A percentile compares a stretch with the other conserved stretches of the same genome.
These are phyloP conservation scores for Alauda arvensis DNA, from an alignment of 2,797 vertebrate genomes.

Conservation along the genomic window DNA sequence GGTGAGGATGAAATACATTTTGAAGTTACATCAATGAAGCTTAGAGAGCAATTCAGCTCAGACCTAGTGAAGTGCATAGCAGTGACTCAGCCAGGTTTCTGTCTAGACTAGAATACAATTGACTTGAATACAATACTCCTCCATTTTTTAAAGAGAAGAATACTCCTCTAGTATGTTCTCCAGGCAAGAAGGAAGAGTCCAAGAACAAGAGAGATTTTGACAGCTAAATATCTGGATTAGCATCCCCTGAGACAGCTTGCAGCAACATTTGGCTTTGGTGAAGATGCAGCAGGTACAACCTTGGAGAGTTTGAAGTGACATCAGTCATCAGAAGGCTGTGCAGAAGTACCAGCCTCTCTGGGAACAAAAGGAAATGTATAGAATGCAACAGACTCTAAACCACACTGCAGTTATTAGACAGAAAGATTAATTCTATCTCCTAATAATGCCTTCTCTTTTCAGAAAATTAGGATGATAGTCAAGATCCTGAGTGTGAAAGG, in stretches of 20 bases:
- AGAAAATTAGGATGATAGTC: background rate
- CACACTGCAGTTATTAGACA: background rate
- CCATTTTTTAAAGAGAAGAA: background rate
- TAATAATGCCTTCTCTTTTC: background rate
- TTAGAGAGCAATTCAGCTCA: background rate
- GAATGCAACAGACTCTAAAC: background rate
- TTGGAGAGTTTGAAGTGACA: background rate
- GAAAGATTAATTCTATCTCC: background rate
- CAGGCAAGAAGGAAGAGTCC: background rate
- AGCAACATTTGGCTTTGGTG: background rate
- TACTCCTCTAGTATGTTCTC: background rate
- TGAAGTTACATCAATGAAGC: background rate
- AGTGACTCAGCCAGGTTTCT: background rate
- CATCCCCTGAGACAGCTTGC: background rate
- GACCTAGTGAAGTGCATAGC: background rate
- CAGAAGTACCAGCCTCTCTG: background rate
- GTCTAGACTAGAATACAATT: background rate
- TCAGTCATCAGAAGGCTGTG: background rate
- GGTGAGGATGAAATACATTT: background rate
- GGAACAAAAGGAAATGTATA: background rate
- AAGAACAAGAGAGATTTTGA: background rate
- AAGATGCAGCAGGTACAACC: background rate
- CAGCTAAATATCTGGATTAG: background rate
- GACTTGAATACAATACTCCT: background rate
- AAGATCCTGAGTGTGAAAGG: background rate